phyloP scores from a whole-genome alignment of 2,797 vertebrate species.

The Acanthopagrus latus region DNA sequence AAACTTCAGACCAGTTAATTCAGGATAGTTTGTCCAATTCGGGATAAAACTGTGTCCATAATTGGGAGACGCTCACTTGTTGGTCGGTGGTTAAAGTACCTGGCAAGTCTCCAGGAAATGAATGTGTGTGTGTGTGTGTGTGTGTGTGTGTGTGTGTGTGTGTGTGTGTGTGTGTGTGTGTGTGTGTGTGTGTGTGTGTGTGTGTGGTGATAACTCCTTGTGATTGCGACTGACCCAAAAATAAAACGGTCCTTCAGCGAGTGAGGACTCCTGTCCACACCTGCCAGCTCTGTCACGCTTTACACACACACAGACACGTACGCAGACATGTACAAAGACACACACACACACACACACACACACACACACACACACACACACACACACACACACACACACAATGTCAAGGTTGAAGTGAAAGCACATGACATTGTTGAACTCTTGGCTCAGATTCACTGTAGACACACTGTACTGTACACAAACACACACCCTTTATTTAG shows the following conservation, averaged over 20 bases:
- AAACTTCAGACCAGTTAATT: too few species aligned
- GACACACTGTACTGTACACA: constrained; percentile 1
- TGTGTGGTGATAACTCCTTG: constrained; percentile 3
- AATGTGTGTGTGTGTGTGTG: too few species aligned
- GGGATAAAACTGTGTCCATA: too few species aligned
- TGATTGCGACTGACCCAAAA: constrained; percentile 31
- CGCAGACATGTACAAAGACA: neutral
- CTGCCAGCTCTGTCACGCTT: constrained; percentile 19
- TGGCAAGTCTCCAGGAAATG: too few species aligned
- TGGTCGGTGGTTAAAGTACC: too few species aligned
- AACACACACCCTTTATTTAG: neutral
- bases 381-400: constrained; percentile 18
- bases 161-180: too few species aligned
- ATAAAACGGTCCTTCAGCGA: constrained; percentile 52
- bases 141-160: constrained; percentile 23
- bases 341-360: constrained; percentile 12
- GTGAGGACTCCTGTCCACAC: constrained; percentile 48
- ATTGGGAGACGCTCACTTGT: too few species aligned
- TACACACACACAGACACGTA: constrained; percentile 3
- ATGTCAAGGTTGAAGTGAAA: constrained; percentile 54
- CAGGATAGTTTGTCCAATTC: too few species aligned
- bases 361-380: constrained; percentile 6
- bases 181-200: constrained; percentile 22
- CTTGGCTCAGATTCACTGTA: constrained; percentile 28
- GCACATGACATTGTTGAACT: constrained; percentile 54